phyloP scores from a whole-genome alignment of 2,113 vertebrate species.

The Atlantisia rogersi region DNA sequence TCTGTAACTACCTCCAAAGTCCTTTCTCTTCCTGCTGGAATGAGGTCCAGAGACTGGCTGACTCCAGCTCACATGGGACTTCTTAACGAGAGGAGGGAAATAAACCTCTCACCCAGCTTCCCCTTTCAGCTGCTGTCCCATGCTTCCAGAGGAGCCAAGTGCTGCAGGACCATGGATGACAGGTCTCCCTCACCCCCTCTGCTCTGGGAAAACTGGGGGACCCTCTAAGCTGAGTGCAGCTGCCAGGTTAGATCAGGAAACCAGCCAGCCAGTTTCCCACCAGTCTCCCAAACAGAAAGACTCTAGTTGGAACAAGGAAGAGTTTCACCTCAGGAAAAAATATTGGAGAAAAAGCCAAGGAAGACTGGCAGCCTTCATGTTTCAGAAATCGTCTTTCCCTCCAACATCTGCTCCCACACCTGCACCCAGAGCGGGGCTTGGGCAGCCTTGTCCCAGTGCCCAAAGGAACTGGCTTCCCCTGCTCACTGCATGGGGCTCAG shows the following conservation, averaged over 20 bases:
- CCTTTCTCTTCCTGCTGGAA: background rate
- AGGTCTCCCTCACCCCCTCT: background rate
- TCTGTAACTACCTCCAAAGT: background rate
- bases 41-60: background rate
- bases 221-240: background rate
- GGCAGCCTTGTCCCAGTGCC: background rate
- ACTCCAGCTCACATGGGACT: background rate
- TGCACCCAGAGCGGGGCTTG: background rate
- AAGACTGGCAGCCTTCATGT: background rate
- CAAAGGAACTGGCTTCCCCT: background rate
- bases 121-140: background rate
- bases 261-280: background rate
- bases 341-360: background rate
- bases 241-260: background rate
- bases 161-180: background rate
- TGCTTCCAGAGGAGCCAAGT: background rate
- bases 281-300: accelerated
- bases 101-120: background rate
- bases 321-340: background rate
- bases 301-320: background rate
- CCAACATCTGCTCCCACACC: constrained; percentile 24
- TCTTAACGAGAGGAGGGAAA: background rate
- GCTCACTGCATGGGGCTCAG: accelerated
- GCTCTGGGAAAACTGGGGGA: background rate
- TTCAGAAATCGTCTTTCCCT: background rate